These are phyloP conservation scores for Blomia tropicalis DNA, from an alignment of 2,888 invertebrate genomes.

Conservation along the genomic window DNA sequence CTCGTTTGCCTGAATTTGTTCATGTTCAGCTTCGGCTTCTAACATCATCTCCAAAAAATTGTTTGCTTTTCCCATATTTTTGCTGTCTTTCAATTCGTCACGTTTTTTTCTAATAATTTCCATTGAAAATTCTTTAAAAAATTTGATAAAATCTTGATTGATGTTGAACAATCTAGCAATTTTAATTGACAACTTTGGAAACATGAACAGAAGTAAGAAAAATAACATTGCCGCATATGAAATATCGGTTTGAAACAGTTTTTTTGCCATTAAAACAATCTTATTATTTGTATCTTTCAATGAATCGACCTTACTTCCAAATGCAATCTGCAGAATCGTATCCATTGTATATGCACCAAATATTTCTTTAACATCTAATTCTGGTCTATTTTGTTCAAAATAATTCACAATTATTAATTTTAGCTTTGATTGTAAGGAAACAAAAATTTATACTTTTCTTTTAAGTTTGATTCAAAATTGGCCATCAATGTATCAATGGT, in stretches of 20 bases:
- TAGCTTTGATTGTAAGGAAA: background rate
- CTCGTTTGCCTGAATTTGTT: too few species aligned
- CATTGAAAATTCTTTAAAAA: background rate
- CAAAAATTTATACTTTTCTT: background rate
- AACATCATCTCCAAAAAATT: background rate
- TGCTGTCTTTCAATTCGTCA: background rate
- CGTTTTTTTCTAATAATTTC: background rate
- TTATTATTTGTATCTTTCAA: background rate
- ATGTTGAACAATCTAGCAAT: background rate
- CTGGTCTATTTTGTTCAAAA: too few species aligned
- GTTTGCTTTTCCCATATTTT: background rate
- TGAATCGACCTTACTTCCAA: background rate
- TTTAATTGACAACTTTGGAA: background rate
- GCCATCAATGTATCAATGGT: background rate
- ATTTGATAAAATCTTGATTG: background rate
- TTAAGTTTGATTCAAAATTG: background rate
- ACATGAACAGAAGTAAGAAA: background rate
- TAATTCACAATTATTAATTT: too few species aligned
- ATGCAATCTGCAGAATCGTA: background rate
- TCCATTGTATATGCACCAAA: background rate
- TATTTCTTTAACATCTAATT: background rate
- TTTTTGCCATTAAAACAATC: background rate
- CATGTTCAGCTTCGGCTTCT: constrained; percentile 3
- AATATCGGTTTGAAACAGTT: background rate
- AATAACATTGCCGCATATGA: background rate